phyloP scores from a whole-genome alignment of 2,797 vertebrate species.

The Spinus pinus region DNA sequence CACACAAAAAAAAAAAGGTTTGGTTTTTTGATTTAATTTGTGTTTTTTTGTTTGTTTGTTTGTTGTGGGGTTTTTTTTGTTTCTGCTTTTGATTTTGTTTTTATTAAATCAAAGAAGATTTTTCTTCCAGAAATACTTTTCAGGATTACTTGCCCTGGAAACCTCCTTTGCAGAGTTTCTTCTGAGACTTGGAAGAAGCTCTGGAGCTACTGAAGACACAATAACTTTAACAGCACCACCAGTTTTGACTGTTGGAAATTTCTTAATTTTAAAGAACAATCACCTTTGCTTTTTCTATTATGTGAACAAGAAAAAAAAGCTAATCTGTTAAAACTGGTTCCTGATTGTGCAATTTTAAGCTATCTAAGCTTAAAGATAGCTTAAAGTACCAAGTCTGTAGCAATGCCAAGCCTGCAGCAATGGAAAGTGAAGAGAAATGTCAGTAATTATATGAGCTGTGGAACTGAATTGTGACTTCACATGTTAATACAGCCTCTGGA shows the following conservation, averaged over 20 bases:
- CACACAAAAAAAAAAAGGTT: neutral
- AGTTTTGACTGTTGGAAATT: neutral
- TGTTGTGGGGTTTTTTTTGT: fast-evolving
- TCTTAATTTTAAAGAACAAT: neutral
- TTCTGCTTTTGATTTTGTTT: neutral
- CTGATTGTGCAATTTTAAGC: neutral
- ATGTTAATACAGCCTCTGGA: neutral
- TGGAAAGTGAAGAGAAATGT: neutral
- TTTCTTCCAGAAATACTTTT: neutral
- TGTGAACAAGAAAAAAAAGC: neutral
- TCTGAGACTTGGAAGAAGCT: neutral
- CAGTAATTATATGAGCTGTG: neutral
- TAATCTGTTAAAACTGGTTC: neutral
- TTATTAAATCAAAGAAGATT: neutral
- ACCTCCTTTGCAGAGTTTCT: neutral
- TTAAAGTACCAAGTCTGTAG: neutral
- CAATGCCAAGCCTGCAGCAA: neutral
- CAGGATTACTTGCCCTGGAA: neutral
- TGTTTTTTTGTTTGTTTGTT: neutral
- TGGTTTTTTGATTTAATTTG: neutral
- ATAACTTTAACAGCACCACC: neutral
- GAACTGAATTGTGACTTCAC: neutral
- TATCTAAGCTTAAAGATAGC: too few species aligned
- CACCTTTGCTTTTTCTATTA: neutral
- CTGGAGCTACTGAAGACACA: neutral